phyloP scores from a whole-genome alignment of 92 coral and sea anemone species.

The Metridium senile region DNA sequence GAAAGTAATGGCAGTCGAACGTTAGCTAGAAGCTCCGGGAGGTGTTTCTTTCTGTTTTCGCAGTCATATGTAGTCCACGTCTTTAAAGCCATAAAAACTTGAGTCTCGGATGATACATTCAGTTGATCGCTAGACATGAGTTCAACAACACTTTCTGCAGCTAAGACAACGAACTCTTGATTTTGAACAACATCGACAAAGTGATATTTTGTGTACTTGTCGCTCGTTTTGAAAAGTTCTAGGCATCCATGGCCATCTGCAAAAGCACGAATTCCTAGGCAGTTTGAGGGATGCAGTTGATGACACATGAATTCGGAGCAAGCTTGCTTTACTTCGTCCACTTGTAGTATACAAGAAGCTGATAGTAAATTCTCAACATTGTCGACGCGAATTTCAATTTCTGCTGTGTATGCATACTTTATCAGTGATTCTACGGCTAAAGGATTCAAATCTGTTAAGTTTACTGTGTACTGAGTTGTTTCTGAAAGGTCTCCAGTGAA shows the following conservation, averaged over 20 bases:
- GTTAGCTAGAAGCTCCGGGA: slow-evolving; percentile 58
- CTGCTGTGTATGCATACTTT: slow-evolving; percentile 89
- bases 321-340: slow-evolving; percentile 87
- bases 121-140: slow-evolving; percentile 88
- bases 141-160: slow-evolving; percentile 72
- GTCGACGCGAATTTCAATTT: slow-evolving; percentile 90
- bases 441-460: slow-evolving; percentile 90
- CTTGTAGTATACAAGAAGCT: slow-evolving; percentile 91
- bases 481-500: slow-evolving; percentile 93
- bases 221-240: slow-evolving; percentile 80
- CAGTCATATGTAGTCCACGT: slow-evolving; percentile 81
- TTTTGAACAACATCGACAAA: slow-evolving; percentile 89
- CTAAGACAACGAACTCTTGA: slow-evolving; percentile 88
- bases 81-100: slow-evolving; percentile 70
- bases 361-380: slow-evolving; percentile 91
- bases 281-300: slow-evolving; percentile 94
- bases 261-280: slow-evolving; percentile 95
- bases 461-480: slow-evolving; percentile 70
- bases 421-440: slow-evolving; percentile 85
- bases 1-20: slow-evolving; percentile 83
- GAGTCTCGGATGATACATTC: slow-evolving; percentile 83
- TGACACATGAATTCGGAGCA: slow-evolving; percentile 97
- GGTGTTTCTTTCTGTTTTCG: slow-evolving; percentile 56
- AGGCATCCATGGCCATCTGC: slow-evolving; percentile 96
- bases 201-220: slow-evolving; percentile 88